Percentiles rank a stretch among this genome's conserved stretches.
These are phyloP conservation scores for Rhogogaster chlorosoma DNA, from an alignment of 2,888 invertebrate species.

Conservation along the genomic window DNA sequence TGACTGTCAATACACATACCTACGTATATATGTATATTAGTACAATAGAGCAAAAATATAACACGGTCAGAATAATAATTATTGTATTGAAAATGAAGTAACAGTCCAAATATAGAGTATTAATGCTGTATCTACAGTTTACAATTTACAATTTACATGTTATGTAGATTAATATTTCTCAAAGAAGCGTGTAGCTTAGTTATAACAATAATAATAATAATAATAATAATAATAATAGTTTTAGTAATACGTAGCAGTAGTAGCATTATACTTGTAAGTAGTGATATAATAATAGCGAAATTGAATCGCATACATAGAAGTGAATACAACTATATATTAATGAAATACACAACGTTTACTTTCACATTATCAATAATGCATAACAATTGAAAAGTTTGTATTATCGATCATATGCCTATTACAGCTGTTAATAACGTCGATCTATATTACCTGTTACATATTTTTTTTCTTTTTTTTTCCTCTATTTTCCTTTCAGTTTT, in stretches of 20 bases:
- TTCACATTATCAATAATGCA: neutral
- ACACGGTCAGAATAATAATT: neutral
- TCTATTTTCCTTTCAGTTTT: neutral
- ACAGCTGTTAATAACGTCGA: neutral
- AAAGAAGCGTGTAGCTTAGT: neutral
- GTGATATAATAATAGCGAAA: neutral
- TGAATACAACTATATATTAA: neutral
- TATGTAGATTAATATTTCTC: slow-evolving; percentile 13
- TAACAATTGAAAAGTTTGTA: neutral
- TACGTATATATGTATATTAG: neutral
- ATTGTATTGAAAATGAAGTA: slow-evolving; percentile 11
- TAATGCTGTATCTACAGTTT: slow-evolving; percentile 5
- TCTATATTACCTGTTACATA: neutral
- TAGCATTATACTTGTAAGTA: neutral
- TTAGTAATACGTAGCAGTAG: neutral
- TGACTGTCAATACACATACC: neutral
- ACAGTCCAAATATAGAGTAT: slow-evolving; percentile 13
- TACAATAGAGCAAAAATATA: neutral
- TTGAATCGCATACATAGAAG: neutral
- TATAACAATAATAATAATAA: neutral
- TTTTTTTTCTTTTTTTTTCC: neutral
- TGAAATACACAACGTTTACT: neutral
- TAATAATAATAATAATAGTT: neutral
- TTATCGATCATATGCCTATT: neutral
- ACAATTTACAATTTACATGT: neutral